A percentile compares a stretch with the other conserved stretches of the same genome.
phyloP scores from a whole-genome alignment of 2,113 vertebrate species.

The Nothocercus julius region DNA sequence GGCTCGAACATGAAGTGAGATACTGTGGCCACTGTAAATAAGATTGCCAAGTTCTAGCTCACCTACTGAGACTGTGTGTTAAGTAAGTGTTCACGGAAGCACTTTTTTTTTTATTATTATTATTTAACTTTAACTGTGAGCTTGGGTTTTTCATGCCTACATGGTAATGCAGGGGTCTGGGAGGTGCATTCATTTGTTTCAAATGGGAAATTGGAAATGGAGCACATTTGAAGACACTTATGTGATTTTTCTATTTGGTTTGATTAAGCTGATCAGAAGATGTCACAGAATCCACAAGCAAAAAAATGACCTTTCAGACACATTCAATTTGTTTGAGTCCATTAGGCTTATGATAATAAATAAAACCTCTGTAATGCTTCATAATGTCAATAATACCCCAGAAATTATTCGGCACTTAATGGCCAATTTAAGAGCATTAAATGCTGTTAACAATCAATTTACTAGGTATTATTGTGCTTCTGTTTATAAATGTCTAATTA shows the following conservation, averaged over 20 bases:
- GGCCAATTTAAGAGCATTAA: slow-evolving; percentile 74
- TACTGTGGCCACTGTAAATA: background rate
- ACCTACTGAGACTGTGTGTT: background rate
- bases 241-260: slow-evolving; percentile 1
- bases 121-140: background rate
- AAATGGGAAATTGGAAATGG: background rate
- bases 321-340: slow-evolving; percentile 63
- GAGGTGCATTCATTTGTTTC: background rate
- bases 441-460: slow-evolving; percentile 76
- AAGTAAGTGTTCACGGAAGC: background rate
- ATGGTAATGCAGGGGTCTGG: background rate
- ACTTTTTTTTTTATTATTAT: background rate
- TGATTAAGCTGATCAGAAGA: slow-evolving; percentile 42
- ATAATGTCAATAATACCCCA: slow-evolving; percentile 67
- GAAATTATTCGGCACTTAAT: slow-evolving; percentile 68
- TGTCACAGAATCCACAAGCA: slow-evolving; percentile 21
- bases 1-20: background rate
- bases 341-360: slow-evolving; percentile 71
- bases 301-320: slow-evolving; percentile 63
- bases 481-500: slow-evolving; percentile 73
- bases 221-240: background rate
- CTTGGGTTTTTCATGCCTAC: background rate
- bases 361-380: slow-evolving; percentile 71
- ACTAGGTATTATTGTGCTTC: slow-evolving; percentile 56
- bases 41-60: background rate